Evolutionary conservation across 2,797 vertebrate genomes (phyloP).

Genomic region (Pseudochaenichthys georgianus): DNA sequence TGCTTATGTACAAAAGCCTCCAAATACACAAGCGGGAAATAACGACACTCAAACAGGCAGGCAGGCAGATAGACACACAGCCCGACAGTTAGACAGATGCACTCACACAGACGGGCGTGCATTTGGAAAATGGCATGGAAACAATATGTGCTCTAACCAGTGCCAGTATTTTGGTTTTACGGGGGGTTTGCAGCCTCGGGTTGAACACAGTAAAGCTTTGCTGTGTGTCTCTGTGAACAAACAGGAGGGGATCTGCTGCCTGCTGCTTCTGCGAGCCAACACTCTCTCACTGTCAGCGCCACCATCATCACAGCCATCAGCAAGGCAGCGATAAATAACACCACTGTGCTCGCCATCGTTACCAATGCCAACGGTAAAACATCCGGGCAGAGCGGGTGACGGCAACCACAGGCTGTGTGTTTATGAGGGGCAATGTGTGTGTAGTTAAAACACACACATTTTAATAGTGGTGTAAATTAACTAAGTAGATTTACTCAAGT

Average conservation of each 20-base stretch:
- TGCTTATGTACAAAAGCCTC: conserved; percentile 46
- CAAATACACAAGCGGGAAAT: conserved; percentile 43
- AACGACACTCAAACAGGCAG: conserved; percentile 45
- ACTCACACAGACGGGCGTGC: conserved; percentile 59
- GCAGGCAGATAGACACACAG: conserved; percentile 56
- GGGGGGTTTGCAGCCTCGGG: conserved; percentile 74
- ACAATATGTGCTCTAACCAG: conserved; percentile 66
- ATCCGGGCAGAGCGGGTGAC: conserved; percentile 42
- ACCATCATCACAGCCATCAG: conserved; percentile 75
- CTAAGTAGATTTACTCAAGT: too few species aligned
- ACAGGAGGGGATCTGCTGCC: conserved; percentile 77
- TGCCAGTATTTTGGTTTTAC: conserved; percentile 79
- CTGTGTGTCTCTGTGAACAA: conserved; percentile 79
- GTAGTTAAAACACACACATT: background rate
- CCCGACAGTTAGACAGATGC: conserved; percentile 66
- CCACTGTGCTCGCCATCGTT: conserved; percentile 58
- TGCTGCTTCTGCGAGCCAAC: conserved; percentile 75
- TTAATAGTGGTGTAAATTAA: too few species aligned
- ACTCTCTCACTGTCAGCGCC: conserved; percentile 74
- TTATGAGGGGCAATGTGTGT: background rate
- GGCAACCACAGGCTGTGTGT: conserved; percentile 11
- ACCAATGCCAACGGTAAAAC: conserved; percentile 62
- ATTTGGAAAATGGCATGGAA: conserved; percentile 73
- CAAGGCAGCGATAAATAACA: conserved; percentile 72
- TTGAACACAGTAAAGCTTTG: conserved; percentile 75